Evolutionary conservation across 2,113 vertebrate genomes (phyloP).

Genomic region (Catharus minimus): DNA sequence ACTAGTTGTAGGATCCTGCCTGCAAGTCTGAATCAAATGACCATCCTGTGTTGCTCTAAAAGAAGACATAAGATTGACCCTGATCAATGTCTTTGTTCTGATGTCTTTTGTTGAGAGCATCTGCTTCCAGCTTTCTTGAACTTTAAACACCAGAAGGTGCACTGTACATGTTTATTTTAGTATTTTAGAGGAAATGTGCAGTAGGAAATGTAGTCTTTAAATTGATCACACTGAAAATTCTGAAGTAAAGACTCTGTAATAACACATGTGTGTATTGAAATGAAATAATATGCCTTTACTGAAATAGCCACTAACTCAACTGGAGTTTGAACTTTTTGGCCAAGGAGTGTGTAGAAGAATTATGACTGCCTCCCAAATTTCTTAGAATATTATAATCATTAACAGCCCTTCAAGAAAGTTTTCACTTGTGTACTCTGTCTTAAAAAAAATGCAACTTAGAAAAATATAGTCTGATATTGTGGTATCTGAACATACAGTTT

Average conservation of each 20-base stretch:
- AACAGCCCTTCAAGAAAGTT: neutral
- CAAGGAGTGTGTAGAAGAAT: neutral
- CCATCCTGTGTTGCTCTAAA: neutral
- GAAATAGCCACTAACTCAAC: neutral
- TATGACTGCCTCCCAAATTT: neutral
- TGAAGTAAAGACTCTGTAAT: neutral
- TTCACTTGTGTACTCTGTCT: neutral
- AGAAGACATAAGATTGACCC: neutral
- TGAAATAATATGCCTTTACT: neutral
- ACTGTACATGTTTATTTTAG: neutral
- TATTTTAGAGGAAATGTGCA: neutral
- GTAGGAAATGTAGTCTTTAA: neutral
- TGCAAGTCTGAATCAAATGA: neutral
- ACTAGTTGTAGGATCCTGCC: neutral
- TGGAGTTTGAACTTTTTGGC: neutral
- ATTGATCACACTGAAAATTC: constrained; percentile 26
- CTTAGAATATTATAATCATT: neutral
- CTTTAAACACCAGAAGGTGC: neutral
- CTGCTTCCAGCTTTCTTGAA: neutral
- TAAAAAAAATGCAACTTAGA: neutral
- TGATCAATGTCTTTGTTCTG: neutral
- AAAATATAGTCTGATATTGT: neutral
- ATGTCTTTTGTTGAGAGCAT: neutral
- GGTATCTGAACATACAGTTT: neutral
- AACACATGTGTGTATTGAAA: neutral